phyloP scores from a whole-genome alignment of 1,140 invertebrate genomes.

The Drosophila takahashii region DNA sequence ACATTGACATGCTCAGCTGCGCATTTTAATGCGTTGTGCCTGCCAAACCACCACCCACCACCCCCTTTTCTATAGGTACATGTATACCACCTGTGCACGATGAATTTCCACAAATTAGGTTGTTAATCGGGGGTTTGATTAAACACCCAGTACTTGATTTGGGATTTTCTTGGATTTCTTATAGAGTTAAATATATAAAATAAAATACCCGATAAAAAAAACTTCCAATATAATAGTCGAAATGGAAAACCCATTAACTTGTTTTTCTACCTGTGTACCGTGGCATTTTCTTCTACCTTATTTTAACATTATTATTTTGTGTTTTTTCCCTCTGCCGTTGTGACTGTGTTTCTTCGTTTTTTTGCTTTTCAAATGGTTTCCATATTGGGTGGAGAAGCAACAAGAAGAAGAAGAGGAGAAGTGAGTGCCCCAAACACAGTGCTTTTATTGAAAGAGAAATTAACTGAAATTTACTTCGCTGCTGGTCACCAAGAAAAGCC shows the following conservation, averaged over 20 bases:
- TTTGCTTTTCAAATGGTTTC: slow-evolving; percentile 23
- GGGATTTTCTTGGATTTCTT: background rate
- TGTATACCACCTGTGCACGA: background rate
- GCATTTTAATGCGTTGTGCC: slow-evolving; percentile 66
- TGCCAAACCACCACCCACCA: background rate
- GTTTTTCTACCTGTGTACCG: background rate
- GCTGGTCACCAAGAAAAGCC: slow-evolving; percentile 34
- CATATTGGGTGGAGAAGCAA: slow-evolving; percentile 27
- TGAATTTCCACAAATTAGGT: slow-evolving; percentile 2
- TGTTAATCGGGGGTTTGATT: background rate
- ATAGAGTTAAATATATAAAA: too few species aligned
- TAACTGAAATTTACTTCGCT: slow-evolving; percentile 73
- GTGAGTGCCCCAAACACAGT: slow-evolving; percentile 8
- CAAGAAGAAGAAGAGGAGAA: background rate
- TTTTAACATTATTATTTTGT: slow-evolving; percentile 13
- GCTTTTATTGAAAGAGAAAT: slow-evolving; percentile 79
- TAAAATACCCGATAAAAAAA: too few species aligned
- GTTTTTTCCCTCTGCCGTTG: background rate
- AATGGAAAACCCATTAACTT: background rate
- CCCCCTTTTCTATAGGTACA: background rate
- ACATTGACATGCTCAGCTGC: slow-evolving; percentile 77
- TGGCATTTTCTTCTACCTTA: slow-evolving; percentile 16
- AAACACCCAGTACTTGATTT: background rate
- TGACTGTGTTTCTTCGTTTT: slow-evolving; percentile 6
- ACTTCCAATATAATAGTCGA: too few species aligned